A percentile compares a stretch with the other conserved stretches of the same genome.
These are phyloP conservation scores for Sitta europaea DNA, from an alignment of 2,113 vertebrate species.

Conservation along the genomic window DNA sequence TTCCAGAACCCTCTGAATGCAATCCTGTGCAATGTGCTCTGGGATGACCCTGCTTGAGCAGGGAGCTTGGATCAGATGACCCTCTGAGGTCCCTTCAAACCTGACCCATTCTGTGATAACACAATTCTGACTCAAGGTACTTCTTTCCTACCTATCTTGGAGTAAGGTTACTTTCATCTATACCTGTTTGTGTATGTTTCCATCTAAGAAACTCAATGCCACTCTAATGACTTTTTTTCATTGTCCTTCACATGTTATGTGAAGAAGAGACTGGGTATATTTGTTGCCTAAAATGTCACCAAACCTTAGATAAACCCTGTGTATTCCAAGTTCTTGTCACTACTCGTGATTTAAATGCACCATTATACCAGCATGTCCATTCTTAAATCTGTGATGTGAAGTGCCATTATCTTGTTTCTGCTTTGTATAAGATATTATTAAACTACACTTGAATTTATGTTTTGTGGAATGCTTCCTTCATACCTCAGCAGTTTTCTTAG, in stretches of 20 bases:
- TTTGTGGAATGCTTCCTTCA: not conserved
- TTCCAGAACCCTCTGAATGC: not conserved
- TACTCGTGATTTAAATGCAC: not conserved
- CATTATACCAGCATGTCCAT: not conserved
- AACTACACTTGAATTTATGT: not conserved
- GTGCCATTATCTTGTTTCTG: not conserved
- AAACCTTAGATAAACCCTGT: not conserved
- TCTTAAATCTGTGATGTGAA: not conserved
- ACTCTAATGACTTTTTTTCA: not conserved
- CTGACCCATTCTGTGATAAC: not conserved
- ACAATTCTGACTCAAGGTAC: not conserved
- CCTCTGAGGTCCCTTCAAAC: not conserved
- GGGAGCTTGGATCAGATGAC: not conserved
- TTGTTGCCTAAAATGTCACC: not conserved
- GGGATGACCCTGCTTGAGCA: not conserved
- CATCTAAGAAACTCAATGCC: not conserved
- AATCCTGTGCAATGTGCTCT: not conserved
- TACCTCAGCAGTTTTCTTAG: not conserved
- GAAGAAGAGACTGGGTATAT: not conserved
- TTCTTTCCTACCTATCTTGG: not conserved
- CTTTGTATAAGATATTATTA: not conserved
- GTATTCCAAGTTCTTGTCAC: not conserved
- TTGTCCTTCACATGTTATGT: not conserved
- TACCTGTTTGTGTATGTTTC: not conserved
- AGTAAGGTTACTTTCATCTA: not conserved